phyloP scores from a whole-genome alignment of 2,113 vertebrate genomes.

The Dolichotis patagonum region DNA sequence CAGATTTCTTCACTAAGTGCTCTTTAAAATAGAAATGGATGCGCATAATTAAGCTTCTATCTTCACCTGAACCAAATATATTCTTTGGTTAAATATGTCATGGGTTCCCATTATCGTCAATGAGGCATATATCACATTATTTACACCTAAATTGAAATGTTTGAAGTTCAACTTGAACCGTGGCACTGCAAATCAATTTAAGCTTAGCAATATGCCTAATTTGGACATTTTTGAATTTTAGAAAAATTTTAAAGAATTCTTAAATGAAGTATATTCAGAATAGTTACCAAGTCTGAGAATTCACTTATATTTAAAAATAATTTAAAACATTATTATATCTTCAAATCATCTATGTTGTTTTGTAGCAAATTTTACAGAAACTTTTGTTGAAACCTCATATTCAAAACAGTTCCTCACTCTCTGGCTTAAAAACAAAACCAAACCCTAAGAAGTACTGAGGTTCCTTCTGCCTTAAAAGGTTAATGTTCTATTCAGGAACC shows the following conservation, averaged over 20 bases:
- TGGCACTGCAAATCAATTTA: constrained; percentile 46
- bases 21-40: constrained; percentile 13
- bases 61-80: constrained; percentile 72
- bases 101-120: constrained; percentile 12
- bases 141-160: constrained; percentile 40
- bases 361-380: constrained; percentile 52
- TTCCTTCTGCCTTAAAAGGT: constrained; percentile 53
- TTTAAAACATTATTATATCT: constrained; percentile 56
- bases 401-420: constrained; percentile 60
- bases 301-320: constrained; percentile 68
- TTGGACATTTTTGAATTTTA: constrained; percentile 56
- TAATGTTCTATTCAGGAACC: constrained; percentile 60
- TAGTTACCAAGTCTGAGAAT: constrained; percentile 55
- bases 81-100: constrained; percentile 71
- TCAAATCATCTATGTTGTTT: constrained; percentile 57
- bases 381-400: constrained; percentile 38
- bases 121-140: constrained; percentile 33
- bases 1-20: background rate
- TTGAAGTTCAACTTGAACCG: constrained; percentile 60
- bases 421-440: constrained; percentile 19
- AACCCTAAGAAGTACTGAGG: constrained; percentile 41
- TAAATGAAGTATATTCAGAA: constrained; percentile 63
- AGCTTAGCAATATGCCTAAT: constrained; percentile 47
- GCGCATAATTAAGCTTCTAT: background rate
- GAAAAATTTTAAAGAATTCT: constrained; percentile 57